Percentiles rank a stretch among this genome's conserved stretches.
Evolutionary conservation across 2,888 invertebrate genomes (phyloP).

Genomic region (Choristoneura rosaceana): DNA sequence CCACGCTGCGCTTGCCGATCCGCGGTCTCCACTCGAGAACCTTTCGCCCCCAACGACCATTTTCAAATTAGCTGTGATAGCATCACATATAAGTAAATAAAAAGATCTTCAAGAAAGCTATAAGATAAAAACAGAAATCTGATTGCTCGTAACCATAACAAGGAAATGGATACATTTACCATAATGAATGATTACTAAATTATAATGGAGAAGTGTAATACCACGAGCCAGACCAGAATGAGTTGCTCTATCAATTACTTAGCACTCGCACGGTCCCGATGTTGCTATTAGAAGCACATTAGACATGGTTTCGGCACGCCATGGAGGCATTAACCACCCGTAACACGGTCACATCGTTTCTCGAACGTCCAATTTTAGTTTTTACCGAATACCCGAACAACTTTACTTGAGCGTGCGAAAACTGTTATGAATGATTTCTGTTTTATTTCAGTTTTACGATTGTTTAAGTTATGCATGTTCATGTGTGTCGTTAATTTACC

Average conservation of each 20-base stretch:
- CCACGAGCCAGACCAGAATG: constrained; percentile 43
- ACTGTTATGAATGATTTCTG: constrained; percentile 59
- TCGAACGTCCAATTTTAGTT: constrained; percentile 75
- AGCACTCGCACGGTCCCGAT: constrained; percentile 73
- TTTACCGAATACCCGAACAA: constrained; percentile 66
- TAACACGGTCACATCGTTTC: constrained; percentile 83
- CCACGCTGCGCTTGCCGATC: too few relatives aligned
- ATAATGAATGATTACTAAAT: constrained; percentile 23
- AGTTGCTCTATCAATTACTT: constrained; percentile 81
- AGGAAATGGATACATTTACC: constrained; percentile 1
- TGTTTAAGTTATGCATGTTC: constrained; percentile 41
- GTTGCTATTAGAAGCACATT: constrained; percentile 81
- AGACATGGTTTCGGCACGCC: constrained; percentile 78
- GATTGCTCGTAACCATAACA: neutral
- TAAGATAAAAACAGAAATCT: neutral
- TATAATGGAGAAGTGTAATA: constrained; percentile 30
- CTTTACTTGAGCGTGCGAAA: constrained; percentile 74
- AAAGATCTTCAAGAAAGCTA: neutral
- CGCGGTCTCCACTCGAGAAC: too few relatives aligned
- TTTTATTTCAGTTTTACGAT: constrained; percentile 57
- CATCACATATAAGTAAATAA: neutral
- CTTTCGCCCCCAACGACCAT: neutral
- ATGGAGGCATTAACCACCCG: constrained; percentile 74
- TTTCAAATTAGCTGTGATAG: neutral
- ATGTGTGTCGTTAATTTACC: constrained; percentile 53